A percentile compares a stretch with the other conserved stretches of the same genome.
Evolutionary conservation across 2,888 invertebrate genomes (phyloP).

Genomic region (Brenthis hecate): DNA sequence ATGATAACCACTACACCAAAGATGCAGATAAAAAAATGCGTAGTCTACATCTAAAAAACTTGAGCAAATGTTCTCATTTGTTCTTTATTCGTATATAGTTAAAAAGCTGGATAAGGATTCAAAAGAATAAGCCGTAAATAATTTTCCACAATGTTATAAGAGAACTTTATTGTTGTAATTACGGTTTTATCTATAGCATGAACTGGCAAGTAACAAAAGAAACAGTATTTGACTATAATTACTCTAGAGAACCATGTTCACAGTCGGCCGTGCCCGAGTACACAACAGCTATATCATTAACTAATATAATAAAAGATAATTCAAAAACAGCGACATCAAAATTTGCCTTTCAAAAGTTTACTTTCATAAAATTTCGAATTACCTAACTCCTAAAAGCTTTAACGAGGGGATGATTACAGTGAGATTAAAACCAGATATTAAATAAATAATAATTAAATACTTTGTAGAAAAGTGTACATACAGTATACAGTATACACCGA

Average conservation of each 20-base stretch:
- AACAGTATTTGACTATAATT: conserved; percentile 73
- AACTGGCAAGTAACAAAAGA: conserved; percentile 79
- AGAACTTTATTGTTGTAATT: conserved; percentile 82
- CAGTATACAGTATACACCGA: conserved; percentile 41
- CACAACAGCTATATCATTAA: conserved; percentile 57
- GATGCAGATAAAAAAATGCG: no score
- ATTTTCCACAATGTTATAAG: conserved; percentile 76
- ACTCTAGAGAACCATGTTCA: conserved; percentile 75
- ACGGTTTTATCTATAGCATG: conserved; percentile 81
- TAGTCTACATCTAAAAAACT: no score
- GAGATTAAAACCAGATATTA: conserved; percentile 51
- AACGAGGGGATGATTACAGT: conserved; percentile 57
- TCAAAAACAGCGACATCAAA: conserved; percentile 63
- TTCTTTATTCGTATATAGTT: no score
- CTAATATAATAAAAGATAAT: conserved; percentile 53
- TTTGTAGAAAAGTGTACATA: conserved; percentile 60
- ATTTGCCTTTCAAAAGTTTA: conserved; percentile 54
- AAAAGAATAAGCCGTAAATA: conserved; percentile 32
- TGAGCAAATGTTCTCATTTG: no score
- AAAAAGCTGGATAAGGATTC: conserved; percentile 6
- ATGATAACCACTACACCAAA: no score
- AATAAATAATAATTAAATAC: conserved; percentile 47
- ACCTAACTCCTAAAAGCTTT: conserved; percentile 65
- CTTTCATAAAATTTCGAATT: conserved; percentile 62
- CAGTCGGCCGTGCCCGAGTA: conserved; percentile 65